Conservation (phyloP, 2,113 vertebrate species). For the Psittacula cyanocephala region DNA sequence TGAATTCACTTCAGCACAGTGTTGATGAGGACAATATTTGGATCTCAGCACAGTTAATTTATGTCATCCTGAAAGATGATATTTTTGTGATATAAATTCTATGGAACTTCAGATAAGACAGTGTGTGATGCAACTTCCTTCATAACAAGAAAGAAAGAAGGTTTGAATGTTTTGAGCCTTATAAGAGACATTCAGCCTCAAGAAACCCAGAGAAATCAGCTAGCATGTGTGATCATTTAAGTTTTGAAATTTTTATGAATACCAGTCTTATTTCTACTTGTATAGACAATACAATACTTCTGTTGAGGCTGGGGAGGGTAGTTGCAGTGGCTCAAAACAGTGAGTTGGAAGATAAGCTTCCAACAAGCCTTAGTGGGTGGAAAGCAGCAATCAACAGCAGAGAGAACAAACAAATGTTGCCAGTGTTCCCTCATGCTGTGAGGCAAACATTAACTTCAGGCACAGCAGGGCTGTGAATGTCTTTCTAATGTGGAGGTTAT, state of each 20-base stretch:
- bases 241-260: not conserved
- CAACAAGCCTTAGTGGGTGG: not conserved
- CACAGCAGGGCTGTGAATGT: not conserved
- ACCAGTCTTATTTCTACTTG: not conserved
- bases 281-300: not conserved
- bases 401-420: fast-evolving
- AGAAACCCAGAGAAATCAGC: not conserved
- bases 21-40: not conserved
- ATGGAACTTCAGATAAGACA: not conserved
- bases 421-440: not conserved
- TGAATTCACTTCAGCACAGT: not conserved
- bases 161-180: not conserved
- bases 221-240: not conserved
- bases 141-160: not conserved
- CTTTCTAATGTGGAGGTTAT: not conserved
- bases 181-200: not conserved
- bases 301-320: not conserved
- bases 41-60: not conserved
- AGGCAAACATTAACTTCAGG: not conserved
- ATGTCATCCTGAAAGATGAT: not conserved
- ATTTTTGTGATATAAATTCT: not conserved
- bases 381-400: not conserved
- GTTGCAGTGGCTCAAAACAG: not conserved
- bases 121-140: not conserved
- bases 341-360: not conserved